phyloP scores from a whole-genome alignment of 2,113 vertebrate genomes.

The Panthera leo region DNA sequence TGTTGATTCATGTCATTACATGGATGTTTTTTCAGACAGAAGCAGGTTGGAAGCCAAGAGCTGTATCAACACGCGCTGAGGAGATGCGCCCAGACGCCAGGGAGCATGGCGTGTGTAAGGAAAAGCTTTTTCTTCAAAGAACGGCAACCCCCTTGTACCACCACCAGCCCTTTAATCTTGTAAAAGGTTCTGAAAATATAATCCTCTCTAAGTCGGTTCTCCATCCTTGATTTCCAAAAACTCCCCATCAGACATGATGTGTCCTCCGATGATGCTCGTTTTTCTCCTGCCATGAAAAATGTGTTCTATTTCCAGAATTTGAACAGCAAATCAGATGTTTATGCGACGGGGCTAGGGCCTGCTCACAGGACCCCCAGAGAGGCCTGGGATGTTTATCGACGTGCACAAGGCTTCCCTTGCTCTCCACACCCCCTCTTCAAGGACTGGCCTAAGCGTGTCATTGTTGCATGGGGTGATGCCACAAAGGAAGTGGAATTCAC shows the following conservation, averaged over 20 bases:
- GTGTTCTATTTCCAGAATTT: not conserved
- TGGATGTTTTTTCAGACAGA: conserved; percentile 54
- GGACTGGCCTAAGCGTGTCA: not conserved
- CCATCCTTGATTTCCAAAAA: not conserved
- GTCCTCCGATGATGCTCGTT: conserved; percentile 53
- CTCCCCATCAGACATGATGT: not conserved
- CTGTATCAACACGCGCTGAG: not conserved
- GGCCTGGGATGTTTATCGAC: not conserved
- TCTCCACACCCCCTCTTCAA: not conserved
- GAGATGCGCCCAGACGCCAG: not conserved
- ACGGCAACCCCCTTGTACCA: not conserved
- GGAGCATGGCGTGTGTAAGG: not conserved
- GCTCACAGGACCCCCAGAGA: not conserved
- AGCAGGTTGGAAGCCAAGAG: conserved; percentile 47
- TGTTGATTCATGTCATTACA: conserved; percentile 51
- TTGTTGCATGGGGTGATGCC: not conserved
- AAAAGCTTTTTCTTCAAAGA: conserved; percentile 26
- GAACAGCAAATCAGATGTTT: conserved; percentile 57
- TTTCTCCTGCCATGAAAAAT: conserved; percentile 51
- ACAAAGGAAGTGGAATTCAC: conserved; percentile 41
- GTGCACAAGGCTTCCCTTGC: not conserved
- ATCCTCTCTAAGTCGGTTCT: not conserved
- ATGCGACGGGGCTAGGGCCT: conserved; percentile 15
- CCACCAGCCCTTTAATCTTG: not conserved
- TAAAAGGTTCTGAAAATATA: conserved; percentile 30